phyloP scores from a whole-genome alignment of 2,888 invertebrate genomes.

The Onchidella celtica region DNA sequence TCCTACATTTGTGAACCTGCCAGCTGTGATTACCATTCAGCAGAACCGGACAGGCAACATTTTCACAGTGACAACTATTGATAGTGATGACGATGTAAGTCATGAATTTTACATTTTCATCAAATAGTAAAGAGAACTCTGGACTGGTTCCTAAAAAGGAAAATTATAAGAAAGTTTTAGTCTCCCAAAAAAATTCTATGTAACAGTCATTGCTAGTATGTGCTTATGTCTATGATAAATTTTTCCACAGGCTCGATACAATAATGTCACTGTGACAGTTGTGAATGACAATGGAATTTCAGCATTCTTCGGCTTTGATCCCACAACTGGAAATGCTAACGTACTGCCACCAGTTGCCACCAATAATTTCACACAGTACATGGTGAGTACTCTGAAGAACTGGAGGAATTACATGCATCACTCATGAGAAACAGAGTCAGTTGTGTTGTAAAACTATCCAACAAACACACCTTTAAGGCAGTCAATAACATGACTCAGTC shows the following conservation, averaged over 20 bases:
- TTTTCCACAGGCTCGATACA: slow-evolving; percentile 19
- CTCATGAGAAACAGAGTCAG: too few species aligned
- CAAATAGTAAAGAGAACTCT: neutral
- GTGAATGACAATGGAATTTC: slow-evolving; percentile 5
- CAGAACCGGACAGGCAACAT: slow-evolving; percentile 52
- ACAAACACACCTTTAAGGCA: too few species aligned
- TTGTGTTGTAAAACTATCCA: too few species aligned
- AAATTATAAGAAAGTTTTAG: neutral
- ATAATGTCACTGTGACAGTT: neutral
- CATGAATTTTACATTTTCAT: neutral
- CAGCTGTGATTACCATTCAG: slow-evolving; percentile 43
- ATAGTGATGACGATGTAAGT: slow-evolving; percentile 64
- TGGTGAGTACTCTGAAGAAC: too few species aligned
- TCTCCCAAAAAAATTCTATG: neutral
- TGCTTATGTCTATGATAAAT: too few species aligned
- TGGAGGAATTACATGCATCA: too few species aligned
- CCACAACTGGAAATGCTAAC: slow-evolving; percentile 32
- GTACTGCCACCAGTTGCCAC: neutral
- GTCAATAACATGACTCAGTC: too few species aligned
- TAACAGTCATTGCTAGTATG: too few species aligned
- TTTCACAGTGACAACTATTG: slow-evolving; percentile 58
- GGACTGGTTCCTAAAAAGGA: neutral
- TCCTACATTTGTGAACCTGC: slow-evolving; percentile 57
- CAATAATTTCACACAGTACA: neutral
- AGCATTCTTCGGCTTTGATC: slow-evolving; percentile 34